phyloP scores from a whole-genome alignment of 2,113 vertebrate genomes.

The Euleptes europaea region DNA sequence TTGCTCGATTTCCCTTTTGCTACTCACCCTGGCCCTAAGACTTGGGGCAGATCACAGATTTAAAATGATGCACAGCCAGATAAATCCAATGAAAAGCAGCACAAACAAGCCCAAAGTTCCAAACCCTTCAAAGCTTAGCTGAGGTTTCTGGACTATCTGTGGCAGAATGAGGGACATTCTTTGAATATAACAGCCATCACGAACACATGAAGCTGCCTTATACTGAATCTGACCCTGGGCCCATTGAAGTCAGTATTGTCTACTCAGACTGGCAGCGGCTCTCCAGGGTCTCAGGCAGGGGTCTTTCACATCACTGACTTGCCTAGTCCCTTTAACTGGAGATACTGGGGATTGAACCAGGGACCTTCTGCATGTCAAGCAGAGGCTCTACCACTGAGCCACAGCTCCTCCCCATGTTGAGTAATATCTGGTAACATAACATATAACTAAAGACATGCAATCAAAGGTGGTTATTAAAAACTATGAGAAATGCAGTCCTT shows the following conservation, averaged over 20 bases:
- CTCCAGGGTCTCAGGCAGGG: too few relatives aligned
- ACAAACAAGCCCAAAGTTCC: neutral
- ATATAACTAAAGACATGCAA: neutral
- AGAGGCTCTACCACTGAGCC: too few relatives aligned
- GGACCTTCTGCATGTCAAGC: too few relatives aligned
- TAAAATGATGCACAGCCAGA: neutral
- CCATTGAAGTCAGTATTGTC: too few relatives aligned
- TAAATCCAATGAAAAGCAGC: neutral
- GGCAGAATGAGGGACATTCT: neutral
- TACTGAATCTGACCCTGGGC: too few relatives aligned
- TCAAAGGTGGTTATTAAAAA: neutral
- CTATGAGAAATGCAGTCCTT: neutral
- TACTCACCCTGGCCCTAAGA: neutral
- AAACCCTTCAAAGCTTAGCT: neutral
- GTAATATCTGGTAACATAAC: neutral
- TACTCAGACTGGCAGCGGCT: too few relatives aligned
- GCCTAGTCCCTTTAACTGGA: too few relatives aligned
- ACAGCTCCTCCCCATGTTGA: too few relatives aligned
- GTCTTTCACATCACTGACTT: too few relatives aligned
- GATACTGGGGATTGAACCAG: too few relatives aligned
- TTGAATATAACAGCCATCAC: neutral
- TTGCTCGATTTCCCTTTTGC: neutral
- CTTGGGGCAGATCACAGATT: neutral
- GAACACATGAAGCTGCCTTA: too few relatives aligned
- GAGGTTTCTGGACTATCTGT: neutral